Base-by-base conservation (phyloP, 2,888 invertebrate species). In the Ganaspis brasiliensis region DNA sequence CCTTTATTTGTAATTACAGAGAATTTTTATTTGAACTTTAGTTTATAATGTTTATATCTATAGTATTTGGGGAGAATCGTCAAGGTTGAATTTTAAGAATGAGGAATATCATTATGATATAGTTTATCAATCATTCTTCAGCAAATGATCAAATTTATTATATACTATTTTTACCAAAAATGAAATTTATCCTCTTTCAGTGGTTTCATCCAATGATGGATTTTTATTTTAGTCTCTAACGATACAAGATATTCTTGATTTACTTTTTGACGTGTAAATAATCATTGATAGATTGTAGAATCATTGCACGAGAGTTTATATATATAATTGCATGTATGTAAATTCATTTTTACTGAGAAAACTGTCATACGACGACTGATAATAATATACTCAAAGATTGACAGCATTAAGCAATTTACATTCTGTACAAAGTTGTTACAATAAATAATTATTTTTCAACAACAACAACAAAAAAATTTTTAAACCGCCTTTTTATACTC, bases 371-470 rank as follows among this genome's bases (percentile, higher is more conserved):
- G 21, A 24, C 67, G 67, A 67, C 67, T 67, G 67, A 67, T 45
- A 67, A 63, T 72, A 40, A 63, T 56, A 72, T 70, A 52, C 26
- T 70, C 74, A 56, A 31, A 55, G 19, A 67, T 9, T 45, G 35
- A 61, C 10, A 72, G 26, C 70, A 55, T 49, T 40, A 79, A 79
- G 79, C 83, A 79, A 81, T n/a, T 81, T 77, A 71, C 79, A 83
- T 73, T 82, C 75, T 76, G 78, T 78, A 80, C 81, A 75, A 72
- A 79, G 78, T 84, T 85, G 83, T 84, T 83, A 84, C 76, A 87
- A 86, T 85, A 88, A 87, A 87, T 83, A 40, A 45, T 77, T 85
- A 86, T 87, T 87, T 86, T 87, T 78, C n/a, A 40, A 40, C n/a
- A n/a, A n/a, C n/a, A n/a, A n/a, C n/a, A n/a, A n/a, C n/a, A 67